Base-by-base conservation (phyloP, 2,797 vertebrate genomes). In the Thripadectes ignobilis region DNA sequence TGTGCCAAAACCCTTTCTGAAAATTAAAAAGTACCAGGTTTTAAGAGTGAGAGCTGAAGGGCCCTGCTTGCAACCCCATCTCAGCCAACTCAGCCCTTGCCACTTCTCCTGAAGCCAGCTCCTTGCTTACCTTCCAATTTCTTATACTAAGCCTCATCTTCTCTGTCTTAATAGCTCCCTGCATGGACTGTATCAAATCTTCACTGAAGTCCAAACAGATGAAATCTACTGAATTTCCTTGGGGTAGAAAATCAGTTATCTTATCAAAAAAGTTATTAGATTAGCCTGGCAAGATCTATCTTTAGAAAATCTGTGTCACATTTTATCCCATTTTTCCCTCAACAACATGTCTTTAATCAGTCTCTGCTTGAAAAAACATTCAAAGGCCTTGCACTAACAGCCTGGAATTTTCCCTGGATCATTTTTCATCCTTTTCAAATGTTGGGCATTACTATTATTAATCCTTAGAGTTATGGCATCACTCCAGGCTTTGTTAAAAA, bases 231-330 rank as follows among this genome's bases (percentile, higher is more conserved):
- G 63, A 55, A 90, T 90, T 96, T 96, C 74, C 83, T 90, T 89
- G 38, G 86, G 92, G 92, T 88, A 95, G 80, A 85, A 95, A 93
- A 94, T 79, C 77, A 90, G 83, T 87, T 93, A 92, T 92, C 89
- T 94, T 95, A 95, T 88, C 71, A 90, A 90, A 75, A 67, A 89
- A 76, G 67, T 88, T 92, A 96, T 95, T 96, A 95, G 66, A 94
- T 96, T 94, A 95, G 95, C 89, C 77, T 82, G 88, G 85, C 85
- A 93, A 90, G 85, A 92, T 90, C 93, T 97, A 95, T 95, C 94
- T 96, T 97, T 95, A 94, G 95, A 95, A 96, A 93, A 96, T 96
- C 79, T 93, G 67, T 96, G 94, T 95, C 93, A 94, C 77, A 79
- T 93, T 97, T 95, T 93, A 94, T 95, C 83, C 77, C 71, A 91